Conservation (phyloP, 1,140 invertebrate genomes). For the Leptoteleia sp. region DNA sequence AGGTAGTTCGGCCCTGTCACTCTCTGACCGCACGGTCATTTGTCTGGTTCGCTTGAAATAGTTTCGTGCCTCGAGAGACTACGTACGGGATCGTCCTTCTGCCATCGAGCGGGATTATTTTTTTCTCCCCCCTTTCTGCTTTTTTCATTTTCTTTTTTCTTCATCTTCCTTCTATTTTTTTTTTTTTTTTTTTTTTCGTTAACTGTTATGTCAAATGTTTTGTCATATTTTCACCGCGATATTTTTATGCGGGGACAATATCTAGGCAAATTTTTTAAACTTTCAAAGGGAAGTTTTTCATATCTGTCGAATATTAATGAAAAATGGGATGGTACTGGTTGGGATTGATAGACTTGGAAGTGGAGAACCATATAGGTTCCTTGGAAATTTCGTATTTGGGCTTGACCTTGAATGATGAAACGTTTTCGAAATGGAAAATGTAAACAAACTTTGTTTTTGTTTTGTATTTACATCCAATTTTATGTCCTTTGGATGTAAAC, state of each 20-base stretch:
- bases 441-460: no score
- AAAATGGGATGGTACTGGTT: no score
- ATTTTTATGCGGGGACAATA: constrained; percentile 5
- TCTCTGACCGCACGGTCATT: constrained; percentile 76
- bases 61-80: constrained; percentile 63
- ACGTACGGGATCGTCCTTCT: constrained; percentile 7
- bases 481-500: no score
- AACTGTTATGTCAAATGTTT: constrained; percentile 17
- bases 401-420: no score
- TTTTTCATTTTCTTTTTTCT: not conserved
- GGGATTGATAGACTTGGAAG: no score
- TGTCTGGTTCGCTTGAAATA: constrained; percentile 75
- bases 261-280: no score
- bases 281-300: not conserved
- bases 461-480: no score
- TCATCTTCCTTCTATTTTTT: not conserved
- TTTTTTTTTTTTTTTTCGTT: constrained; percentile 1
- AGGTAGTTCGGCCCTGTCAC: constrained; percentile 75
- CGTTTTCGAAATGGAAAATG: no score
- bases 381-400: no score
- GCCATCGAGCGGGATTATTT: constrained; percentile 28
- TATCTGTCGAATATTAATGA: no score
- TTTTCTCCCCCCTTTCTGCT: constrained; percentile 1
- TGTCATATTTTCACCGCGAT: constrained; percentile 20
- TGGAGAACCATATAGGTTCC: no score